Evolutionary conservation across 2,888 invertebrate genomes (phyloP), one percentile per base, ranked within the genome.

Genomic region (Pyrochroa serraticornis): DNA sequence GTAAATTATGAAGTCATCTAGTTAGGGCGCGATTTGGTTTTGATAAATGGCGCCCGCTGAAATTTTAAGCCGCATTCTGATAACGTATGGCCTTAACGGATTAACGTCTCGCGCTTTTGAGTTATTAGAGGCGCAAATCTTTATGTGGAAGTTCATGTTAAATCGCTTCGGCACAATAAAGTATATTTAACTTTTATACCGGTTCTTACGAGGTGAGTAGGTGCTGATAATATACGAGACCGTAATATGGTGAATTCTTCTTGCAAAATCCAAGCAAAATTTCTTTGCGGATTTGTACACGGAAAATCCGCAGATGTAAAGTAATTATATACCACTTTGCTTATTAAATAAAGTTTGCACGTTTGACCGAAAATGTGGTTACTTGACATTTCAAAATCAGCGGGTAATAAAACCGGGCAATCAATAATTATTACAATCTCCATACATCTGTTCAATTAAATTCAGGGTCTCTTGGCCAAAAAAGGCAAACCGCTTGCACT

Each of bases 141-240:
- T 72, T 73, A 73, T 72, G 72, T 71, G 65, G 68, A 75, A 73
- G 74, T 72, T 72, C 74, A 72, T 74, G 73, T 75, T 71, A 71
- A 73, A 72, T 71, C 72, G 72, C 70, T 65, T 69, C 66, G 62
- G 62, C 67, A 74, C 68, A 75, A 74, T 75, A 75, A 75, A 72
- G 63, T 66, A 72, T 71, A 67, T 68, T 73, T 71, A 55, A 62
- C 52, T 48, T 49, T 51, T 58, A 59, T 68, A 68, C 67, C 66
- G 67, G 70, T 68, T 68, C 60, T 65, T 66, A 65, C 60, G 37
- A 39, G 49, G 38, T 58, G 63, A 63, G 69, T 69, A 68, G 67
- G 68, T 64, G 66, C 63, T 68, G 61, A 67, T 69, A 63, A 68
- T 62, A 68, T 69, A 68, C 64, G 64, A n/a, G 46, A 58, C 49